These are phyloP conservation scores for Solenodon paradoxus DNA, from an alignment of 2,113 vertebrate species.

Conservation along the genomic window DNA sequence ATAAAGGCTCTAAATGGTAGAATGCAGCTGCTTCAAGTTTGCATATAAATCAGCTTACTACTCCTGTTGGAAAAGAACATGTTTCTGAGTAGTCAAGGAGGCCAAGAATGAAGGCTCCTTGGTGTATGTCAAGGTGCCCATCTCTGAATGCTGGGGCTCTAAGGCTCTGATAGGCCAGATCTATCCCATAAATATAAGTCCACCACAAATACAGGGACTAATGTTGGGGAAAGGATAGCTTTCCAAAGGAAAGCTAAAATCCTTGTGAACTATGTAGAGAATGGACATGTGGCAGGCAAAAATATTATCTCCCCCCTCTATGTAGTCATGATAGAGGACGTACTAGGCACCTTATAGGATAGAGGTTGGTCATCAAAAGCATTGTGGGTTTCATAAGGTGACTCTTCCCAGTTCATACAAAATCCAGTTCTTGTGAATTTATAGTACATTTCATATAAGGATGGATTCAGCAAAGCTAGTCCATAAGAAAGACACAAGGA, in stretches of 20 bases:
- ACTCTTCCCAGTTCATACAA: not conserved
- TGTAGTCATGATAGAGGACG: not conserved
- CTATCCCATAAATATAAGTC: not conserved
- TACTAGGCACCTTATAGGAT: not conserved
- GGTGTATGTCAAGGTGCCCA: not conserved
- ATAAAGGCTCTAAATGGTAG: not conserved
- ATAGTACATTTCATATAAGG: not conserved
- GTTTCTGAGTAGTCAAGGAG: not conserved
- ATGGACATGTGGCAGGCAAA: not conserved
- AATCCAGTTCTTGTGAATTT: not conserved
- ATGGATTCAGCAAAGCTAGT: not conserved
- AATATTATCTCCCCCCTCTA: not conserved
- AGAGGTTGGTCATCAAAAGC: not conserved
- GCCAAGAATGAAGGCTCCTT: not conserved
- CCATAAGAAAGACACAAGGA: not conserved
- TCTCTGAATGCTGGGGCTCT: not conserved
- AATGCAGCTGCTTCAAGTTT: not conserved
- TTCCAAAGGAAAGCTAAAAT: slow-evolving; percentile 3
- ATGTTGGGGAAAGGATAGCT: not conserved
- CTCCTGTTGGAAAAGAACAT: not conserved
- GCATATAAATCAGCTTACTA: not conserved
- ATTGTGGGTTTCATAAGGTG: not conserved
- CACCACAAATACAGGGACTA: not conserved
- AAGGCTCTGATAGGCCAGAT: not conserved
- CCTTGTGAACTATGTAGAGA: not conserved